Evolutionary conservation across 2,888 invertebrate species (phyloP), one percentile per base, ranked within the genome.

Genomic region (Trissoscelio sp.): DNA sequence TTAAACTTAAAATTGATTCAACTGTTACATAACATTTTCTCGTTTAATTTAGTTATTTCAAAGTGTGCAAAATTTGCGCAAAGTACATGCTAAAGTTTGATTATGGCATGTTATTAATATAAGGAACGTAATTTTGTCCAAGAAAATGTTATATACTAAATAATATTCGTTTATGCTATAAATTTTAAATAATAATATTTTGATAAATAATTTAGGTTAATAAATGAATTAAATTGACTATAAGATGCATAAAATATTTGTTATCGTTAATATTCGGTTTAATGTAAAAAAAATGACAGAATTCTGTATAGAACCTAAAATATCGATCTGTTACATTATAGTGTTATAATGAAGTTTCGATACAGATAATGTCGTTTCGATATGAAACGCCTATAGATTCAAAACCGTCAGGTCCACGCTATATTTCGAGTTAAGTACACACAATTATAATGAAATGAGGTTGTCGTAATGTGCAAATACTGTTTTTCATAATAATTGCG

Each of bases 321-420:
- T 37, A 37, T 37, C 37, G 37, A 37, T 37, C n/a, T n/a, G 7
- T 48, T 11, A 48, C 46, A 18, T 48, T 48, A 18, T 48, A 48
- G 9, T 22, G 53, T 31, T 53, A 14, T 53, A 53, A 53, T 53
- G 53, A 53, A 31, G 53, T 53, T 53, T 53, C 28, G 11, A 31
- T 31, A 9, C 16, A 31, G 53, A 53, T 53, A 53, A 53, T n/a
- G 53, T 31, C 31, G 53, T 31, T 53, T 53, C 53, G 31, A 53
- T 53, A 31, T 53, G 53, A 53, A 31, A 14, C 16, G 53, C 16
- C 31, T 53, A 53, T 22, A 31, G 31, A 53, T 28, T 53, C 28
- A 53, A 48, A 48, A n/a, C 31, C 16, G 16, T 53, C 31, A 53
- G 7, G 24, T 53, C 31, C 31, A 14, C 14, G 16, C 2, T 31